Evolutionary conservation across 1,140 invertebrate genomes (phyloP), one percentile per base, ranked within the genome.

Genomic region (Ceratina japonica): DNA sequence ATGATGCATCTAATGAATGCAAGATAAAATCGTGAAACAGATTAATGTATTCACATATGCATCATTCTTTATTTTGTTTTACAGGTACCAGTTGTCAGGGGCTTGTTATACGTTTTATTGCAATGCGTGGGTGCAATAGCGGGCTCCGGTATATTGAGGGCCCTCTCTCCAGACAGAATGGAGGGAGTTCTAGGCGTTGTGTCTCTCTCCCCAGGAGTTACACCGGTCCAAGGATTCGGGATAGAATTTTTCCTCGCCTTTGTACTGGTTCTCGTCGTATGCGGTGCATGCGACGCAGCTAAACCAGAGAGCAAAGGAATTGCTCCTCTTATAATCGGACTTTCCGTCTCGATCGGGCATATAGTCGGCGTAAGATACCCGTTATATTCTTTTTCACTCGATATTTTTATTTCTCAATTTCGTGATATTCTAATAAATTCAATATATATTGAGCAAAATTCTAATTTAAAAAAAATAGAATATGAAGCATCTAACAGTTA

Each of bases 201-300:
- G 0, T 90, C 93, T 65, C 96, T 97, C 0, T 87, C 87, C 0
- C 84, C 96, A 44, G 94, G 79, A 37, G 90, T 97, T 24, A 94
- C 94, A 0, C 91, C 93, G 2, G 92, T 94, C 27, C 97, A 98
- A 93, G 98, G 96, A 3, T 94, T 98, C 85, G 97, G 96, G 31
- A 94, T 98, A 70, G 98, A 99, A 91, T 96, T 98, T 90, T 95
- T 98, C 92, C 94, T 98, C 56, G 97, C 97, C 18, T 96, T 99
- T 87, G 94, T 98, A 5, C 94, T 99, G 64, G 95, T 98, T 1
- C 93, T 98, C 37, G 96, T 97, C 0, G 96, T 98, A 8, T 98
- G 97, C 90, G 97, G 97, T 27, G 97, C 97, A 63, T 96, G 95
- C 80, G 97, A 98, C 88, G 92, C 92, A 18, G 93, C 93, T 87